phyloP scores from a whole-genome alignment of 2,797 vertebrate species.

The Danionella dracula region DNA sequence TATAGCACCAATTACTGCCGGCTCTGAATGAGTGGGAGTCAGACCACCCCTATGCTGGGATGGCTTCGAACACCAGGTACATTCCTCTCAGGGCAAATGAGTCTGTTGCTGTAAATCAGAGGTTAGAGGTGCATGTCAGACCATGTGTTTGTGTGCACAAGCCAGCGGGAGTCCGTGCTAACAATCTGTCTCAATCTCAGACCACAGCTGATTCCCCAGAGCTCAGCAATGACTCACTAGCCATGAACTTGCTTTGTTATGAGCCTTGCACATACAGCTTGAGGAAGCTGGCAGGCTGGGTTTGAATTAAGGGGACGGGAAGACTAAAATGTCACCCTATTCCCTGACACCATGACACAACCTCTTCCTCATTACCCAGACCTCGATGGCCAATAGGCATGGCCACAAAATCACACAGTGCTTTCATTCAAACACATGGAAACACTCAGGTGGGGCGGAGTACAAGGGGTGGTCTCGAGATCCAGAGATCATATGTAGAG shows the following conservation, averaged over 20 bases:
- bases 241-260: slow-evolving; percentile 23
- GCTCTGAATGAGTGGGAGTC: not conserved
- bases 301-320: not conserved
- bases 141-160: slow-evolving; percentile 5
- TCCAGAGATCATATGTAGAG: slow-evolving; percentile 77
- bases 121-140: slow-evolving; percentile 1
- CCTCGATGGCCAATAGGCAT: not conserved
- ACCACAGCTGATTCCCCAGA: slow-evolving; percentile 19
- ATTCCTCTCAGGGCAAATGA: not conserved
- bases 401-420: not conserved
- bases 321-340: slow-evolving; percentile 22
- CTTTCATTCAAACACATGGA: not conserved
- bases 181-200: slow-evolving; percentile 13
- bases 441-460: slow-evolving; percentile 79
- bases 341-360: not conserved
- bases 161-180: slow-evolving; percentile 2
- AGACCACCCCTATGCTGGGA: not conserved
- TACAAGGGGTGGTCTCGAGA: slow-evolving; percentile 82
- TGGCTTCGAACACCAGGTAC: slow-evolving; percentile 12
- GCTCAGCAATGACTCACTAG: slow-evolving; percentile 23
- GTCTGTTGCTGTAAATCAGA: slow-evolving; percentile 14
- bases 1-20: not conserved
- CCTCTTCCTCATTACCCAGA: slow-evolving; percentile 15
- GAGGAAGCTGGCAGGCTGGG: slow-evolving; percentile 11
- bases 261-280: not conserved